Evolutionary conservation across 2,888 invertebrate species (phyloP), one percentile per base, ranked within the genome.

Genomic region (Axea sp.): DNA sequence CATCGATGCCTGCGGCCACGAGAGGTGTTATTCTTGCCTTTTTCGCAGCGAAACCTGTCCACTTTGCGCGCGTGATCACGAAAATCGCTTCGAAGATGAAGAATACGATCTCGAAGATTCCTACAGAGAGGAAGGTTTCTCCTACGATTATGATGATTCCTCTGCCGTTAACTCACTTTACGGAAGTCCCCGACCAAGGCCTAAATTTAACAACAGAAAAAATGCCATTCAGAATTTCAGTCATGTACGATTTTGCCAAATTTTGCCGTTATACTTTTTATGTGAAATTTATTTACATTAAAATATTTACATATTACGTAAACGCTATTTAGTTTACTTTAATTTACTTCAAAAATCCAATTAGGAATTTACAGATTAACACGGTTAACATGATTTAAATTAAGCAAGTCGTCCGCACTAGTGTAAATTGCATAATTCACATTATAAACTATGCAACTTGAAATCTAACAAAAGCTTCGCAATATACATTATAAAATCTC

Each of bases 1-100:
- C n/a, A n/a, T n/a, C n/a, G n/a, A n/a, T 90, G 93, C 95, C 73
- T 98, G 97, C 89, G 97, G 97, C 79, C 97, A 98, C 91, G 97
- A 97, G 88, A 90, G 96, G 75, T 97, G 97, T 89, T 97, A 97
- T 90, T 93, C 96, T 79, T 97, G 97, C 89, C 94, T 97, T 92
- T 96, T 96, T 90, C 93, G 93, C 82, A 96, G 94, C 90, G 96
- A 96, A 88, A 92, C 93, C 76, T 98, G 98, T 88, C 96, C 96
- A 26, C 90, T 96, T 77, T 97, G 97, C 88, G 74, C 81, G 26
- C 78, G 89, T 89, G 30, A 37, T 3, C 67, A 74, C 45, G 53
- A 62, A 41, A 69, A 67, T 59, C 76, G 35, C 37, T 75, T 24
- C 75, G 67, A 69, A n/a, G 12, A 67, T 47, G 45, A 68, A 9